Evolutionary conservation across 2,888 invertebrate species (phyloP), one percentile per base, ranked within the genome.

Genomic region (Physocephala rufipes): DNA sequence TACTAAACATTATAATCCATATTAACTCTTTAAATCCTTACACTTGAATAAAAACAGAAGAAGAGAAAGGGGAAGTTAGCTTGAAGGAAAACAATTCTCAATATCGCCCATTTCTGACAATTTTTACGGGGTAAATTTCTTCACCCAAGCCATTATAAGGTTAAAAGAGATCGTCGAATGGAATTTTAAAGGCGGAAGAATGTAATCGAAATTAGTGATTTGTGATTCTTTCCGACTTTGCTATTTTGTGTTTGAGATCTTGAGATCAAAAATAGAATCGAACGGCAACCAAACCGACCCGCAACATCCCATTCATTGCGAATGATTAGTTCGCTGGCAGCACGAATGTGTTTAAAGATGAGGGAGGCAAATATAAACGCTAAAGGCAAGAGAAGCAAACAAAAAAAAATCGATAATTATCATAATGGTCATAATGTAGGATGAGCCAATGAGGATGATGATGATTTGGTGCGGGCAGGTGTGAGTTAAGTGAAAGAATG

Each of bases 261-360:
- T n/a, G n/a, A 36, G 49, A 67, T 64, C 71, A 59, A 71, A 71
- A 73, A 73, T 71, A 73, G 70, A 71, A 58, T 62, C 21, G 45
- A 51, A 67, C n/a, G 66, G 67, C 55, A 71, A n/a, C 51, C 71
- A 74, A 24, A 61, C 64, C 19, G 30, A 67, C 49, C 58, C 26
- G 61, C 24, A 47, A 68, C 55, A 26, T 30, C 62, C 61, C 53
- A 36, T 36, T 36, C 36, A 53, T 62, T 55, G 43, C 67, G 55
- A 53, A 21, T 30, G 59, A 59, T 16, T 47, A 24, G 45, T 15
- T 59, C 24, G 28, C 2, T 28, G 43, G 26, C 13, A 15, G 19
- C 30, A 9, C 7, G 65, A 51, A 65, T 13, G 2, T 26, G 24
- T 21, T 15, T 19, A 15, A 24, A 30, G 67, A 19, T 26, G 28